Evolutionary conservation across 2,888 invertebrate species (phyloP).

Genomic region (Caradrina kadenii): DNA sequence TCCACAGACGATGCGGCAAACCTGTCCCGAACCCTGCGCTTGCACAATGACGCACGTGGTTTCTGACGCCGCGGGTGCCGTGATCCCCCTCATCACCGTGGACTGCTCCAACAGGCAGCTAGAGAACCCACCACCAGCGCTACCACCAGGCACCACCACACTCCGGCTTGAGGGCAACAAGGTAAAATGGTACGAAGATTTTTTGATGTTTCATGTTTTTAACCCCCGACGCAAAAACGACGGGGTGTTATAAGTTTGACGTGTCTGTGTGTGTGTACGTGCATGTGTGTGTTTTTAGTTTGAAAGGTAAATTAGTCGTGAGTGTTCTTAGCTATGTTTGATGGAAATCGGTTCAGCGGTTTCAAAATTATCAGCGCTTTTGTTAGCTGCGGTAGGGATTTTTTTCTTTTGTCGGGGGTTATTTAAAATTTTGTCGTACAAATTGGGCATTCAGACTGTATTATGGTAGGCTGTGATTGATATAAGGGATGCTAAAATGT

Average conservation of each 20-base stretch:
- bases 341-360: no score
- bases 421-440: conserved; percentile 2
- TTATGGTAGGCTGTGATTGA: not conserved
- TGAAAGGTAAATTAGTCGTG: no score
- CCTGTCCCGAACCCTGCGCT: conserved; percentile 91
- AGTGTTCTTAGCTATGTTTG: no score
- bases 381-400: no score
- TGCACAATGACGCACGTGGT: conserved; percentile 92
- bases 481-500: no score
- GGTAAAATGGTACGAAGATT: conserved; percentile 83
- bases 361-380: no score
- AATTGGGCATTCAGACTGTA: not conserved
- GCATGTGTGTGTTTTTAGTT: no score
- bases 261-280: no score
- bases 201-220: conserved; percentile 62
- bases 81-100: conserved; percentile 92
- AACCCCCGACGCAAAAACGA: no score
- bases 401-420: no score
- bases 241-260: no score
- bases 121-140: conserved; percentile 89
- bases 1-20: conserved; percentile 87
- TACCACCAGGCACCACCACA: conserved; percentile 92
- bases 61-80: conserved; percentile 81
- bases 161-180: conserved; percentile 92
- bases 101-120: conserved; percentile 92